Conservation (phyloP, 1,140 invertebrate species). For the Brachystomella parvula region DNA sequence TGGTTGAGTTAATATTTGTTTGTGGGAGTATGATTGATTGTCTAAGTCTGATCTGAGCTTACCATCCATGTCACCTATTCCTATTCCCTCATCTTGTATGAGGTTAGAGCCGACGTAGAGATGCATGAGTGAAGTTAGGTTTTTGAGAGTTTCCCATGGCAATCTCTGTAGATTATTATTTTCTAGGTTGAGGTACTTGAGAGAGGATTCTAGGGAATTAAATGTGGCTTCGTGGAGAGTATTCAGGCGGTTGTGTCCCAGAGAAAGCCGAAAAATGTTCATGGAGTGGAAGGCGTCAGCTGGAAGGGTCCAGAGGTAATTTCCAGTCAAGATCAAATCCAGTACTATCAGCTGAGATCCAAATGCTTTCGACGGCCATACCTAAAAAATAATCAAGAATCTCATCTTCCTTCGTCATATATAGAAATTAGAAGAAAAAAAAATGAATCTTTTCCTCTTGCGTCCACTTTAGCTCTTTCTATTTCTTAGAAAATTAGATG, state of each 20-base stretch:
- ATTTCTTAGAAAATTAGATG: no score
- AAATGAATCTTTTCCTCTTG: no score
- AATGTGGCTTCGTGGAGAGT: slow-evolving; percentile 32
- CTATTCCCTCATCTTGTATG: slow-evolving; percentile 28
- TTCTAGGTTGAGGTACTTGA: slow-evolving; percentile 38
- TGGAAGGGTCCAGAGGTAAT: slow-evolving; percentile 33
- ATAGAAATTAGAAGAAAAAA: no score
- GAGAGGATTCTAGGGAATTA: slow-evolving; percentile 20
- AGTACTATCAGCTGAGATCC: slow-evolving; percentile 36
- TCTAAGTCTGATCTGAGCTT: slow-evolving; percentile 1
- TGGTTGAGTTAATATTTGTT: not conserved
- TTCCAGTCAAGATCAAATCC: slow-evolving; percentile 37
- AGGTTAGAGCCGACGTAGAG: slow-evolving; percentile 37
- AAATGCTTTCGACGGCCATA: slow-evolving; percentile 31
- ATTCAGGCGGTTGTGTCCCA: slow-evolving; percentile 32
- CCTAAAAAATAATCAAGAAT: slow-evolving; percentile 20
- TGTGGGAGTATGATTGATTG: not conserved
- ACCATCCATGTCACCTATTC: not conserved
- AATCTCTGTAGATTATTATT: slow-evolving; percentile 32
- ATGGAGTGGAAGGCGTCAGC: slow-evolving; percentile 34
- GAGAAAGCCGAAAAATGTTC: slow-evolving; percentile 36
- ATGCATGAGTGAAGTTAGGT: slow-evolving; percentile 36
- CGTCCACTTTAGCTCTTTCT: no score
- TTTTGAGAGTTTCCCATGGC: slow-evolving; percentile 29
- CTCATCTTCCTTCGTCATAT: not conserved